Base-by-base conservation (phyloP, 2,888 invertebrate species). In the Athalia circularis region DNA sequence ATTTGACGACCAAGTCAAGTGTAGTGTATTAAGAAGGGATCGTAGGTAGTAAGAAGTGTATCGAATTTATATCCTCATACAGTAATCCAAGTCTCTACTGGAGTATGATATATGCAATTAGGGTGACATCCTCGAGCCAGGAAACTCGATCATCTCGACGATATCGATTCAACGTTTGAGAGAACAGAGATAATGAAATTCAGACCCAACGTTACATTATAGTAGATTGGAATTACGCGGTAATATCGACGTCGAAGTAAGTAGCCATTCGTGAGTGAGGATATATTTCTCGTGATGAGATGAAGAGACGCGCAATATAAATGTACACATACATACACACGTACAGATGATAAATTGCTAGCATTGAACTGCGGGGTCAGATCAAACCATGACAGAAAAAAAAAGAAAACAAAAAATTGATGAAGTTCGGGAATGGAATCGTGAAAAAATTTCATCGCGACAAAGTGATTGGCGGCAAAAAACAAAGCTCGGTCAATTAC, bases 181-280 rank as follows among this genome's bases (percentile, higher is more conserved):
- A 64, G 0, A 48, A 7, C 65, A 48, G 65, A 65, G n/a, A 11
- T 65, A 47, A 65, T 65, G 65, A 65, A 65, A 65, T 65, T 48
- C 48, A 65, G 48, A 65, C 48, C 65, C 65, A n/a, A 48, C 48
- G 47, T 15, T 3, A 15, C 8, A 65, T 65, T 48, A 65, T 13
- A 13, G 48, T 13, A 65, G 65, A 65, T 65, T 48, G 48, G 13
- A 65, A 65, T 65, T 13, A 48, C n/a, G 13, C 48, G 48, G 65
- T 48, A 48, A 65, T 65, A 65, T 65, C 65, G 48, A 48, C 47
- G 13, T 48, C 48, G 48, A 15, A 13, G 65, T 65, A 65, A 65
- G 48, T 65, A 48, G 48, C 65, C 47, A 65, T 65, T 65, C 15
- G 15, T 65, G 13, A 48, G 29, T 29, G 29, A 29, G 29, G 29